Evolutionary conservation across 2,888 invertebrate genomes (phyloP).

Genomic region (Drosophila acutilabella): DNA sequence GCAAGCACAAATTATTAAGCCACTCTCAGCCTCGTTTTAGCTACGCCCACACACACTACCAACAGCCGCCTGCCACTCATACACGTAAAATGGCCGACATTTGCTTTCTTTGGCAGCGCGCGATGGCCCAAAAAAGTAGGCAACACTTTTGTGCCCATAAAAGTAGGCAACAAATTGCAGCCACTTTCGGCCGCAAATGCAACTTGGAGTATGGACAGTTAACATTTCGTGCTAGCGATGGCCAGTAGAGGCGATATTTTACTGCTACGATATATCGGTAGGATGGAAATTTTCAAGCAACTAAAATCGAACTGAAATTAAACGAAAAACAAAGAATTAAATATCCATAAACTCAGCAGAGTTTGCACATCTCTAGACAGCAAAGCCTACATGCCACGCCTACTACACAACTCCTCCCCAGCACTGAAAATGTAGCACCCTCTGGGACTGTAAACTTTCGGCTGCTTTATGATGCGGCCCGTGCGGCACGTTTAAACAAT

Average conservation of each 20-base stretch:
- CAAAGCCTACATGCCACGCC: constrained; percentile 3
- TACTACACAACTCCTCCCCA: neutral
- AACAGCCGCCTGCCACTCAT: no score
- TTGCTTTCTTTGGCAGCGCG: constrained; percentile 14
- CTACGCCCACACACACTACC: neutral
- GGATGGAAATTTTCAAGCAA: no score
- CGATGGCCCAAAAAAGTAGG: constrained; percentile 38
- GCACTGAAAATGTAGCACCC: neutral
- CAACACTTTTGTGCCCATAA: constrained; percentile 37
- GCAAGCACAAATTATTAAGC: constrained; percentile 62
- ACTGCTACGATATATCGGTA: neutral
- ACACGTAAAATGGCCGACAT: constrained; percentile 19
- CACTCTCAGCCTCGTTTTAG: neutral
- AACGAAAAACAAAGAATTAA: neutral
- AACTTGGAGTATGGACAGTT: constrained; percentile 48
- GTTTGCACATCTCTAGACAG: neutral
- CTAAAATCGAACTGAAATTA: no score
- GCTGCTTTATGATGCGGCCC: constrained; percentile 50
- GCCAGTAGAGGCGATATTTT: no score
- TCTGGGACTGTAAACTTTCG: constrained; percentile 42
- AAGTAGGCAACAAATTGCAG: constrained; percentile 51
- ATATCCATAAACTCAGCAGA: neutral
- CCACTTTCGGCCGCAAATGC: constrained; percentile 38
- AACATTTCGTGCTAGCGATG: neutral
- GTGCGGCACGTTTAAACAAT: constrained; percentile 75